These are phyloP conservation scores for Chaetodon auriga DNA, from an alignment of 2,113 vertebrate species.

Conservation along the genomic window DNA sequence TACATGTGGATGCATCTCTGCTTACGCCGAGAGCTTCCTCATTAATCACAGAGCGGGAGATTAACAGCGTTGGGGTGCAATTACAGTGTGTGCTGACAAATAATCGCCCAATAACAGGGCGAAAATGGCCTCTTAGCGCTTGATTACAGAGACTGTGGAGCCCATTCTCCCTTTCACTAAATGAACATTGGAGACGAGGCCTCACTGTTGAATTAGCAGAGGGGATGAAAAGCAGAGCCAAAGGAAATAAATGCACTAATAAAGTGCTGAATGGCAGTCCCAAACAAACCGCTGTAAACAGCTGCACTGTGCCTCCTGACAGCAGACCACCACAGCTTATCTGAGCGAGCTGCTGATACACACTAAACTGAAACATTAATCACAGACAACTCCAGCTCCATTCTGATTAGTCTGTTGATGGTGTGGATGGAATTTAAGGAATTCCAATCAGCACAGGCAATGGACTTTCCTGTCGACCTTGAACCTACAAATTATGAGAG, in stretches of 20 bases:
- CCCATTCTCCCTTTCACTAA: slow-evolving; percentile 17
- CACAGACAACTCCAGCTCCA: neutral
- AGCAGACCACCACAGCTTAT: slow-evolving; percentile 13
- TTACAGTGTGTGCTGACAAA: slow-evolving; percentile 73
- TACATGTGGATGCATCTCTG: slow-evolving; percentile 3
- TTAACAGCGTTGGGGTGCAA: slow-evolving; percentile 57
- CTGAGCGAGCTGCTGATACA: neutral
- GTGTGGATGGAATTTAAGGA: neutral
- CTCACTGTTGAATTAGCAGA: slow-evolving; percentile 18
- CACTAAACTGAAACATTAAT: slow-evolving; percentile 27
- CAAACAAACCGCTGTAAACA: slow-evolving; percentile 31
- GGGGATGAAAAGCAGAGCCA: slow-evolving; percentile 16
- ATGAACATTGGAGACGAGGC: slow-evolving; percentile 18
- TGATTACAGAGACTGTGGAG: slow-evolving; percentile 40
- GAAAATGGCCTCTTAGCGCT: slow-evolving; percentile 55
- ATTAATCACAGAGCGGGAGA: slow-evolving; percentile 62
- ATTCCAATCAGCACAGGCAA: neutral
- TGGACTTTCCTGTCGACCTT: slow-evolving; percentile 4
- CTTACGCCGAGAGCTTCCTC: slow-evolving; percentile 21
- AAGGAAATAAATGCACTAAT: slow-evolving; percentile 38
- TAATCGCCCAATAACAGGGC: slow-evolving; percentile 63
- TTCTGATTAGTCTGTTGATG: slow-evolving; percentile 18
- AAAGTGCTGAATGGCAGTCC: slow-evolving; percentile 8
- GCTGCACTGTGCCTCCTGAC: neutral
- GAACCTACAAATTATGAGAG: slow-evolving; percentile 9